A percentile compares a stretch with the other conserved stretches of the same genome.
Evolutionary conservation across 2,113 vertebrate genomes (phyloP).

Genomic region (Tragelaphus buxtoni): DNA sequence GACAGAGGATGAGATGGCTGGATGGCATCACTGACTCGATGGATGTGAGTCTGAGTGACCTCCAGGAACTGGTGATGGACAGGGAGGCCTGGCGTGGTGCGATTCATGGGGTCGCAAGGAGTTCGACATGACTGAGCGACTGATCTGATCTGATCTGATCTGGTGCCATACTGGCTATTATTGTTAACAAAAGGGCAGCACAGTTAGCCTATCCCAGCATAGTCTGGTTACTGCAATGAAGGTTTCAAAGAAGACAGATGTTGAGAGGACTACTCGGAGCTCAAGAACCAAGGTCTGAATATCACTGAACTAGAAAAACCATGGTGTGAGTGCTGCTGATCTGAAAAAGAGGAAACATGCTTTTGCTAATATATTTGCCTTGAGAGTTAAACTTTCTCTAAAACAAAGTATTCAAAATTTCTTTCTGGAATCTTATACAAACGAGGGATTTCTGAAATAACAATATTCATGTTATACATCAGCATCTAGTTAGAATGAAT

Average conservation of each 20-base stretch:
- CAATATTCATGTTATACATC: not conserved
- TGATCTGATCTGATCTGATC: not conserved
- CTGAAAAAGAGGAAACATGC: not conserved
- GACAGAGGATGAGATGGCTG: too few relatives aligned
- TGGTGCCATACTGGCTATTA: not conserved
- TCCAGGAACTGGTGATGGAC: too few relatives aligned
- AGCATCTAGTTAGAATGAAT: not conserved
- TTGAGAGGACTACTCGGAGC: not conserved
- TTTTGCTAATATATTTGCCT: conserved; percentile 9
- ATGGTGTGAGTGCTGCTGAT: not conserved
- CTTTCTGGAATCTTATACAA: not conserved
- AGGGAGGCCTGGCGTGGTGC: too few relatives aligned
- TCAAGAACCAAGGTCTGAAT: not conserved
- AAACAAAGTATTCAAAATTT: not conserved
- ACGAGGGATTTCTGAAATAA: not conserved
- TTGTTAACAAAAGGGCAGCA: not conserved
- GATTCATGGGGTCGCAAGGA: too few relatives aligned
- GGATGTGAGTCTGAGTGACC: too few relatives aligned
- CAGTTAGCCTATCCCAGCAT: not conserved
- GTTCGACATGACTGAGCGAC: too few relatives aligned
- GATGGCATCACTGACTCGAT: too few relatives aligned
- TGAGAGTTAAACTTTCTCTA: not conserved
- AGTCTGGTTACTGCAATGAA: not conserved
- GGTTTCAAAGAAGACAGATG: not conserved
- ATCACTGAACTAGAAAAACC: not conserved